phyloP scores from a whole-genome alignment of 2,113 vertebrate species.

The Coryphaenoides rupestris region DNA sequence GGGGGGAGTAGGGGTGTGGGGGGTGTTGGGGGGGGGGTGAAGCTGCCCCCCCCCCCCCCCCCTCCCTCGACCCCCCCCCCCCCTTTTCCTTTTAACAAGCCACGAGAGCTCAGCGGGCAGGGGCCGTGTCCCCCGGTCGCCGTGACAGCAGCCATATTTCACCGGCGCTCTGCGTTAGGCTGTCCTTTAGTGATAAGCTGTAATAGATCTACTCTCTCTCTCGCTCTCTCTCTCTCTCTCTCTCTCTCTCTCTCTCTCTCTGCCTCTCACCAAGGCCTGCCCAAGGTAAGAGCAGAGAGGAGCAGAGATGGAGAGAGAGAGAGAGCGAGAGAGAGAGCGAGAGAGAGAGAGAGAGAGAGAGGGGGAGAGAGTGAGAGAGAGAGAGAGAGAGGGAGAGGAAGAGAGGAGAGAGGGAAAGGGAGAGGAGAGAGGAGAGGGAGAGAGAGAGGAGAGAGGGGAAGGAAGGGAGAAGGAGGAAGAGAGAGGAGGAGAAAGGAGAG shows the following conservation, averaged over 20 bases:
- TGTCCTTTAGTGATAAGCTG: constrained; percentile 89
- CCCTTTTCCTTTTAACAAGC: constrained; percentile 37
- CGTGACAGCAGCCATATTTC: constrained; percentile 93
- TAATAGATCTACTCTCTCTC: constrained; percentile 77
- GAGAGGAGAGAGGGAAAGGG: constrained; percentile 47
- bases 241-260: constrained; percentile 45
- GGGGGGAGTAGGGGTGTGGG: background rate
- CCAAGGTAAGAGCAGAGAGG: constrained; percentile 68
- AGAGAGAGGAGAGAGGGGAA: constrained; percentile 40
- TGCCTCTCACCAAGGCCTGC: constrained; percentile 57
- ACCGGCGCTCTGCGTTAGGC: constrained; percentile 68
- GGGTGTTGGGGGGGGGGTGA: background rate
- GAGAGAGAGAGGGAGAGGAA: constrained; percentile 38
- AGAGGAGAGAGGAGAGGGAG: constrained; percentile 9
- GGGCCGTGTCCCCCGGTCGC: constrained; percentile 30
- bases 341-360: constrained; percentile 26
- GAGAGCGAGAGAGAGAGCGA: constrained; percentile 47
- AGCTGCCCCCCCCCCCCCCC: constrained; percentile 23
- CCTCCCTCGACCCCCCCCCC: constrained; percentile 20
- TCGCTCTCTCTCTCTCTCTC: background rate
- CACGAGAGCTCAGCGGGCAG: constrained; percentile 33
- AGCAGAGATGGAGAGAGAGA: constrained; percentile 61
- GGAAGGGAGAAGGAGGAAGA: background rate
- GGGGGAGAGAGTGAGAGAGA: constrained; percentile 23
- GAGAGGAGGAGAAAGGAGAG: background rate